Evolutionary conservation across 2,113 vertebrate genomes (phyloP).

Genomic region (Callithrix jacchus): DNA sequence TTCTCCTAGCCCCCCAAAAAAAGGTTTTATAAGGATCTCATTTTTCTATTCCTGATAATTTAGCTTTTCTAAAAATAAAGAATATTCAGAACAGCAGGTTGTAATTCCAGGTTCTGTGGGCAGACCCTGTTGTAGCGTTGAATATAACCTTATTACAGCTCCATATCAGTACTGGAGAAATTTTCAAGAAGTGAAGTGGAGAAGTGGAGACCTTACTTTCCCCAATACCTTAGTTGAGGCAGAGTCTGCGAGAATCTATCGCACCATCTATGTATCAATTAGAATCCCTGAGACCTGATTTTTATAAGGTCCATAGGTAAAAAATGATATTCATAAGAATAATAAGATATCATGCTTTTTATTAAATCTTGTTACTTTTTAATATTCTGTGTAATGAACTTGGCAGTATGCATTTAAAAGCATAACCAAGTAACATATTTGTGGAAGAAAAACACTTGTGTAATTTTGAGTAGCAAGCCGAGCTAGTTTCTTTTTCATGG

Average conservation of each 20-base stretch:
- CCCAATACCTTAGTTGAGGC: neutral
- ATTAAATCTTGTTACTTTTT: neutral
- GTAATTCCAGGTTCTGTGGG: neutral
- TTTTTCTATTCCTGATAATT: neutral
- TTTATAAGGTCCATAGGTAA: neutral
- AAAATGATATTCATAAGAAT: neutral
- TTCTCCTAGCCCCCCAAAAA: neutral
- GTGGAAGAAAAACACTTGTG: neutral
- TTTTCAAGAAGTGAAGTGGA: neutral
- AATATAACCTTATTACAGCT: neutral
- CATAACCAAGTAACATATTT: neutral
- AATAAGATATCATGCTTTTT: neutral
- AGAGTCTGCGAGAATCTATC: neutral
- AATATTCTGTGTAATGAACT: neutral
- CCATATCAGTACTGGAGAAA: neutral
- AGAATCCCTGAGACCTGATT: neutral
- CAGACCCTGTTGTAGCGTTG: neutral
- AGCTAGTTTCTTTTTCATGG: neutral
- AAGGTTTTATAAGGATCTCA: neutral
- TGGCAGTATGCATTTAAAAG: neutral
- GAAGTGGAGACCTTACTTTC: neutral
- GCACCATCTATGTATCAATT: neutral
- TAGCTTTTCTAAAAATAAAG: neutral
- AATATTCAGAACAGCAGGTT: neutral
- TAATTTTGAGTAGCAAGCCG: slow-evolving; percentile 7